Evolutionary conservation across 2,888 invertebrate species (phyloP), one percentile per base, ranked within the genome.

Genomic region (Leptodirus hochenwartii): DNA sequence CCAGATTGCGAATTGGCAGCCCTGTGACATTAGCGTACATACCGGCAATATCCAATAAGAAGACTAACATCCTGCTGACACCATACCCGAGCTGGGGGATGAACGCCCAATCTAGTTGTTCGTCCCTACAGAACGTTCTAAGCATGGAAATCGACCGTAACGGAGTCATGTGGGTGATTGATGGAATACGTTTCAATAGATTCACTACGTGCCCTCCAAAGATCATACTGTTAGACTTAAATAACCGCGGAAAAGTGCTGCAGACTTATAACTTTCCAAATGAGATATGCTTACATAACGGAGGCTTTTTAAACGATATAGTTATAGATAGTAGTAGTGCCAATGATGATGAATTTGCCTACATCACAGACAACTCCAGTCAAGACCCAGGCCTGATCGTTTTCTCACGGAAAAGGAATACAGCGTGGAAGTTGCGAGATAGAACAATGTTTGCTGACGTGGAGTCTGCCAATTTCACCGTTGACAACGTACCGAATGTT

Each of bases 31-130:
- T 79, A 17, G 70, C 64, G 1, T 62, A 62, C 33, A 59, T 65
- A 9, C 59, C 66, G 20, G 28, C 34, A 8, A 32, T 12, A 6
- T 11, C 22, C 4, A 24, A 29, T 14, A 20, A 20, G 10, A 46
- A 49, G 28, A 62, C 60, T 22, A 61, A 67, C 35, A 64, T 64
- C 14, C 56, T 62, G 34, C 49, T 78, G 22, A 60, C 59, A 27
- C 72, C 78, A 4, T 79, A 67, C 51, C 79, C 79, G 34, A 69
- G 59, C 42, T 78, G 77, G 77, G 58, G 56, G 6, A 62, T 64
- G 53, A 76, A 78, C 46, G 54, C 20, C 2, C 29, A 37, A 16
- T 28, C 15, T 61, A 70, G 20, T 34, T 79, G 79, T 49, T 49
- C 52, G 4, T 66, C 70, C 3, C 56, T 80, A 29, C 79, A 79